Conservation (phyloP, 2,888 invertebrate genomes). For the Drosophila phalerata region DNA sequence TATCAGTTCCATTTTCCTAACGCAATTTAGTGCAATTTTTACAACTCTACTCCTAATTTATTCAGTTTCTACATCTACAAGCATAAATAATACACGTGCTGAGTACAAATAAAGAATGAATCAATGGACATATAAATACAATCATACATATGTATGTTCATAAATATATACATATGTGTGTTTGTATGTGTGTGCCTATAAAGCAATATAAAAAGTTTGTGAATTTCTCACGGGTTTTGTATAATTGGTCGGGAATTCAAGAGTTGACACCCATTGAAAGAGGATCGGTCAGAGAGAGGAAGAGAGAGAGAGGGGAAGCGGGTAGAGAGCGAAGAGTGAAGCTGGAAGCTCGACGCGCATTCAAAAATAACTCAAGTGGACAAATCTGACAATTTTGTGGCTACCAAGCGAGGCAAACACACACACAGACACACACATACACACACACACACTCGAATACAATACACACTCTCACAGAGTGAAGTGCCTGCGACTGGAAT, state of each 20-base stretch:
- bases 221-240: slow-evolving; percentile 77
- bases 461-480: slow-evolving; percentile 26
- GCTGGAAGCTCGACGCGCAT: slow-evolving; percentile 57
- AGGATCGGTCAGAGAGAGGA: neutral
- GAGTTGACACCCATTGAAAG: slow-evolving; percentile 65
- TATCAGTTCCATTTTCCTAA: slow-evolving; percentile 25
- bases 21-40: slow-evolving; percentile 69
- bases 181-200: slow-evolving; percentile 7
- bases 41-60: slow-evolving; percentile 61
- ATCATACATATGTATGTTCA: slow-evolving; percentile 2
- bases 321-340: neutral
- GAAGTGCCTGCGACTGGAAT: slow-evolving; percentile 61
- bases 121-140: slow-evolving; percentile 47
- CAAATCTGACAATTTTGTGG: slow-evolving; percentile 82
- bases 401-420: slow-evolving; percentile 69
- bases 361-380: slow-evolving; percentile 82
- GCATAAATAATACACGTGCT: slow-evolving; percentile 55
- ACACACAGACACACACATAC: slow-evolving; percentile 28
- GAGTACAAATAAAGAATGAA: slow-evolving; percentile 72
- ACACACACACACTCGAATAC: slow-evolving; percentile 1
- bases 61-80: slow-evolving; percentile 49
- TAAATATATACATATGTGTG: neutral
- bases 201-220: slow-evolving; percentile 20
- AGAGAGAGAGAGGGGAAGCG: neutral
- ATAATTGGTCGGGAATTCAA: slow-evolving; percentile 78